phyloP scores from a whole-genome alignment of 1,140 invertebrate species.

The Neodiprion pinetum region DNA sequence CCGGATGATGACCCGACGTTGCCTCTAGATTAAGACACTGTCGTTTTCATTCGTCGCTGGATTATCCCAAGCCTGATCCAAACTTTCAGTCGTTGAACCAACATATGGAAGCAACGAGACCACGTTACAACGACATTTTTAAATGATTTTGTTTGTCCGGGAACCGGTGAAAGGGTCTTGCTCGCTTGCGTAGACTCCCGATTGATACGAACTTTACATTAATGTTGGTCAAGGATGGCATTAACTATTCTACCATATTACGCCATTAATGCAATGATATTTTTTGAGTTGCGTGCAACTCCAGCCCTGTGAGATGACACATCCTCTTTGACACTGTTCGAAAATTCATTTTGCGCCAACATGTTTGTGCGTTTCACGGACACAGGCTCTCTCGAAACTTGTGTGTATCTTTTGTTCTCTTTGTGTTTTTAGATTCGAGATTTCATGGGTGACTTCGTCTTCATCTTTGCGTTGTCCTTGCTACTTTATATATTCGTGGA shows the following conservation, averaged over 20 bases:
- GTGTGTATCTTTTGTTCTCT: neutral
- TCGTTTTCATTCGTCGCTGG: neutral
- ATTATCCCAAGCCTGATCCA: neutral
- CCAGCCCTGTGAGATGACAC: neutral
- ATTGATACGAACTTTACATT: neutral
- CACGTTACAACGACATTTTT: too few species aligned
- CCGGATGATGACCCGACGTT: neutral
- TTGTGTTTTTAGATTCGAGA: conserved; percentile 20
- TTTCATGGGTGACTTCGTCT: conserved; percentile 17
- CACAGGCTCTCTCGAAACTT: neutral
- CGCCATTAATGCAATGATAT: neutral
- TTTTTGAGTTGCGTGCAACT: neutral
- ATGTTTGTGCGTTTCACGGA: too few species aligned
- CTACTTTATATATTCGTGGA: conserved; percentile 22
- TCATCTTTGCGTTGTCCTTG: conserved; percentile 18
- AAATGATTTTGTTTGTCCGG: too few species aligned
- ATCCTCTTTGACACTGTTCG: neutral
- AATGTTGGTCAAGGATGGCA: neutral
- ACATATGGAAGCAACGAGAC: too few species aligned
- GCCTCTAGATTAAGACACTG: neutral
- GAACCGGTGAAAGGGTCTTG: too few species aligned
- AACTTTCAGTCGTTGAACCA: too few species aligned
- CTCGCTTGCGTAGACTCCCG: too few species aligned
- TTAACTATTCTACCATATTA: neutral
- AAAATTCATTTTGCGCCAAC: neutral